Evolutionary conservation across 2,888 invertebrate species (phyloP).

Genomic region (Micropterix aruncella): DNA sequence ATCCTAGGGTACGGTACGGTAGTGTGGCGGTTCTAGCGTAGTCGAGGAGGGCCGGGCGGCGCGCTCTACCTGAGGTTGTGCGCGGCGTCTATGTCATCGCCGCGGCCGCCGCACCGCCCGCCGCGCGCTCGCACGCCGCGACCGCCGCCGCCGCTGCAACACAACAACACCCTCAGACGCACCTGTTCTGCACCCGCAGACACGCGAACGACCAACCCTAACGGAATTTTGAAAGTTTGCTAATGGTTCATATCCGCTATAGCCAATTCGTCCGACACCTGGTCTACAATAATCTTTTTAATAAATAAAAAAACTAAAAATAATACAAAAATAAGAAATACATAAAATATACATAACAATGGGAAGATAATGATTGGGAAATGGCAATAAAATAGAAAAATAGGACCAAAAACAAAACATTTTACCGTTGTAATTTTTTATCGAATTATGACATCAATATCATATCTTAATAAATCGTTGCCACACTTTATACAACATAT

Average conservation of each 20-base stretch:
- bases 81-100: background rate
- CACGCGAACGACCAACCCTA: too few relatives aligned
- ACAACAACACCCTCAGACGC: slow-evolving; percentile 38
- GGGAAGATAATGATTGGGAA: too few relatives aligned
- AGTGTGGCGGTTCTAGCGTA: background rate
- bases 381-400: too few relatives aligned
- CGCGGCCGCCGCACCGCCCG: slow-evolving; percentile 15
- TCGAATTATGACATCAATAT: too few relatives aligned
- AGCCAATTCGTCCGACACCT: background rate
- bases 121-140: slow-evolving; percentile 29
- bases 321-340: slow-evolving; percentile 9
- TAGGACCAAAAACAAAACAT: too few relatives aligned
- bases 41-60: background rate
- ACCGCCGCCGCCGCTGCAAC: slow-evolving; percentile 35
- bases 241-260: too few relatives aligned
- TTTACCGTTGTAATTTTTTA: too few relatives aligned
- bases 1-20: background rate
- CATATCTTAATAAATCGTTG: too few relatives aligned
- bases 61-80: background rate
- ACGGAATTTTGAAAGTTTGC: too few relatives aligned
- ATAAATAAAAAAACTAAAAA: slow-evolving; percentile 11
- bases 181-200: slow-evolving; percentile 9
- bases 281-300: slow-evolving; percentile 7
- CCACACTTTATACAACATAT: too few relatives aligned
- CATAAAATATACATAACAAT: too few relatives aligned